Conservation (phyloP, 2,113 vertebrate genomes). For the Bubo scandiacus region DNA sequence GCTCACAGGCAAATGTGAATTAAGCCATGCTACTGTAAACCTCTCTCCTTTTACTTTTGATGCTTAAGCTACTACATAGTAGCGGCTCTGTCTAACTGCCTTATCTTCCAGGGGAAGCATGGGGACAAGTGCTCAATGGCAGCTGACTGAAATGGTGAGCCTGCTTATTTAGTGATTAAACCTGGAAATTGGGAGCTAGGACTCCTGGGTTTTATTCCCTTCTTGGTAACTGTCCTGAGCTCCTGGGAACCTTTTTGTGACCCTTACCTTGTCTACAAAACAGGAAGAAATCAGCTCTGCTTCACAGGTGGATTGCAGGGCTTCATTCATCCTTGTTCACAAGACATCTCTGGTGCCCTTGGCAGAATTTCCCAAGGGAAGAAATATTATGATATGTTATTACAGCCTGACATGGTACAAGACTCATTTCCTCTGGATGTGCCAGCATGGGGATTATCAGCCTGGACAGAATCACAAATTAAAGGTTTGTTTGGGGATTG, state of each 20-base stretch:
- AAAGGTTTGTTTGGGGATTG: background rate
- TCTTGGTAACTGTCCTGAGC: background rate
- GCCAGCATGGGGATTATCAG: background rate
- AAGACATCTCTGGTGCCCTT: background rate
- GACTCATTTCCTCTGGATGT: background rate
- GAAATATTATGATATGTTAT: background rate
- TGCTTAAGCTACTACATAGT: background rate
- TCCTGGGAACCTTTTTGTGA: background rate
- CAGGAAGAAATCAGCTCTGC: background rate
- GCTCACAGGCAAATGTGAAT: background rate
- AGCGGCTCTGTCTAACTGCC: background rate
- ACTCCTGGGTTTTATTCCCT: background rate
- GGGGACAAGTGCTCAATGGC: background rate
- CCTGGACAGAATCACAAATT: background rate
- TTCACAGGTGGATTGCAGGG: background rate
- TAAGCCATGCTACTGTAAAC: background rate
- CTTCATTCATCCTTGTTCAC: background rate
- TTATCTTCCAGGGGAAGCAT: background rate
- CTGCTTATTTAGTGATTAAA: background rate
- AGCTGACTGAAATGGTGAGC: background rate
- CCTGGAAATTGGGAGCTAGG: fast-evolving
- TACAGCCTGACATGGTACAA: background rate
- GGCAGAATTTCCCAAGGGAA: background rate
- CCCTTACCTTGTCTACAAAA: background rate
- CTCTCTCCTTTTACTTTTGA: background rate